Evolutionary conservation across 2,113 vertebrate species (phyloP), one percentile per base, ranked within the genome.

Genomic region (Edolisoma coerulescens): DNA sequence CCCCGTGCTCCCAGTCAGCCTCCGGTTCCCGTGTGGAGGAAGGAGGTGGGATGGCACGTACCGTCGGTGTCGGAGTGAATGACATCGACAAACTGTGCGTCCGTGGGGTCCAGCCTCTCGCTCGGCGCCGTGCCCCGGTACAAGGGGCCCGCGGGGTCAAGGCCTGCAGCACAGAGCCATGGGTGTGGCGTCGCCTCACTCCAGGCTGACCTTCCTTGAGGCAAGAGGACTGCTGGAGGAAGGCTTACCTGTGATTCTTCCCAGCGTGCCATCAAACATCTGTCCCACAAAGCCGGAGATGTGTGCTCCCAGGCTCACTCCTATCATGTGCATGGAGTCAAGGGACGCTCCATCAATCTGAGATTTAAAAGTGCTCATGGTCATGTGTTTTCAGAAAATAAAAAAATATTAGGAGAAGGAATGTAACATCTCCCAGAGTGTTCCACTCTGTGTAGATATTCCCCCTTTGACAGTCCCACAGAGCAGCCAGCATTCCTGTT

Each of bases 251-350:
- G 99, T 99, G 95, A 99, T 99, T 73, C 99, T 98, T 32, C 99
- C 99, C 28, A 99, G 98, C 30, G 85, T 96, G 3, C 99, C 99
- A 7, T 96, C 84, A 30, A 99, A 98, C 97, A 98, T 98, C 35
- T 99, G 97, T 4, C 99, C 99, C 53, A 99, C 98, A 42, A 98
- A 99, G 49, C 99, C 99, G 1, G 99, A 97, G 96, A 99, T 98
- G 64, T 99, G 99, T 16, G 99, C 99, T 61, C 99, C 99, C 68
- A 99, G 98, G 93, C 99, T 99, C 73, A 99, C 98, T 39, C 99
- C 99, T 60, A 99, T 98, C 96, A 99, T 97, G 86, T 99, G 99
- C 59, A 99, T 57, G 7, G 98, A 96, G 63, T 97, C 97, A 21
- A 99, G 98, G 33, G 98, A 98, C 1, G 98, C 98, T 67, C 99